phyloP scores from a whole-genome alignment of 2,888 invertebrate genomes.

The Lithophane socia region DNA sequence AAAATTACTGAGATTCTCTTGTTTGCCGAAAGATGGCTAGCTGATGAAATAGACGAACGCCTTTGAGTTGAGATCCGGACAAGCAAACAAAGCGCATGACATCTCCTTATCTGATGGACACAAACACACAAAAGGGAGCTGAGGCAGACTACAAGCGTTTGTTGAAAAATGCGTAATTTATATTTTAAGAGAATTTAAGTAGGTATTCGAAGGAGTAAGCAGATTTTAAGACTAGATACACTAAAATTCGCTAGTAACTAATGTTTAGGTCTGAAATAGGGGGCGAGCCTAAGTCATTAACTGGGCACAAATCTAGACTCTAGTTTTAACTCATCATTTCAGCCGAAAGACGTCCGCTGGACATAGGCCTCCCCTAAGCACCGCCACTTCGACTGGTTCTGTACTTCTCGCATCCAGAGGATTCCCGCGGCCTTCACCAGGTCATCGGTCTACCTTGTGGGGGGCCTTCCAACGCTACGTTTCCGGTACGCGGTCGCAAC shows the following conservation, averaged over 20 bases:
- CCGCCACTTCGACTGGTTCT: no score
- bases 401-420: no score
- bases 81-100: slow-evolving; percentile 20
- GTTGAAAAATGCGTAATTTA: slow-evolving; percentile 1
- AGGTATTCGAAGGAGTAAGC: neutral
- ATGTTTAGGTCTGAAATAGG: neutral
- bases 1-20: neutral
- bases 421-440: no score
- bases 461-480: no score
- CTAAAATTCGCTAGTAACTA: no score
- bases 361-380: no score
- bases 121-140: slow-evolving; percentile 8
- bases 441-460: no score
- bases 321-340: no score
- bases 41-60: slow-evolving; percentile 15
- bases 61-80: slow-evolving; percentile 22
- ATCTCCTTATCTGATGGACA: slow-evolving; percentile 10
- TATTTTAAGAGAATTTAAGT: neutral
- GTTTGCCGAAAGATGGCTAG: neutral
- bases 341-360: no score
- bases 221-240: no score
- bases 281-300: neutral
- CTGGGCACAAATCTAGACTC: no score
- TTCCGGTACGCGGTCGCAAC: no score
- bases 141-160: neutral